Evolutionary conservation across 1,140 invertebrate genomes (phyloP), one percentile per base, ranked within the genome.

Genomic region (Chlorops oryzae): DNA sequence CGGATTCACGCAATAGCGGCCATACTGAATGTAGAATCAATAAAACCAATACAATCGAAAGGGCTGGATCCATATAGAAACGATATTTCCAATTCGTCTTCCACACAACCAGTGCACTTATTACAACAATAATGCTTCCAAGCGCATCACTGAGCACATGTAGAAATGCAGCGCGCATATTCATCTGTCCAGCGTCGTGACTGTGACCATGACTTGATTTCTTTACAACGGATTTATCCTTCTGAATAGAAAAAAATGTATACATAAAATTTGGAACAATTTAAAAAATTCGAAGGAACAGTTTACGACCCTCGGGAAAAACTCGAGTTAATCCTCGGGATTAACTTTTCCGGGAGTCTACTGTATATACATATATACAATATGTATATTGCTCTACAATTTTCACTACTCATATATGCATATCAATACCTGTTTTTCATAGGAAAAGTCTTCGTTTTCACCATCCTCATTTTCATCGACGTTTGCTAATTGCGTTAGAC

Each of bases 61-160:
- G 80, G 18, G 86, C 85, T 17, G 96, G 96, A 77, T 99, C 96
- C 59, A 98, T 88, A 70, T 96, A 97, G 66, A 78, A 81, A 57
- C 78, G 82, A 65, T 85, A 87, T 50, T 86, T 63, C 85, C 88
- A 93, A 3, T 92, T 77, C 0, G 90, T 93, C 28, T 86, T 74
- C 87, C 87, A 90, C 18, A 97, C 92, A 27, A 92, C 80, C 35
- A 95, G 70, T 3, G 93, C 93, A 42, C 94, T 96, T 46, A 89
- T 85, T 20, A 99, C 88, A 4, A 99, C 97, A 69, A 99, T 95
- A 0, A 99, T 85, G 3, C 96, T 99, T 40, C 89, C 89, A 28
- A 97, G 74, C 20, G 96, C 96, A 77, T 99, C 96, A 21, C 94
- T 96, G 5, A 99, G 69, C 5, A 99, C 88, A 74, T 99, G 97